These are phyloP conservation scores for Molorchus minor DNA, from an alignment of 2,888 invertebrate genomes.

Conservation along the genomic window DNA sequence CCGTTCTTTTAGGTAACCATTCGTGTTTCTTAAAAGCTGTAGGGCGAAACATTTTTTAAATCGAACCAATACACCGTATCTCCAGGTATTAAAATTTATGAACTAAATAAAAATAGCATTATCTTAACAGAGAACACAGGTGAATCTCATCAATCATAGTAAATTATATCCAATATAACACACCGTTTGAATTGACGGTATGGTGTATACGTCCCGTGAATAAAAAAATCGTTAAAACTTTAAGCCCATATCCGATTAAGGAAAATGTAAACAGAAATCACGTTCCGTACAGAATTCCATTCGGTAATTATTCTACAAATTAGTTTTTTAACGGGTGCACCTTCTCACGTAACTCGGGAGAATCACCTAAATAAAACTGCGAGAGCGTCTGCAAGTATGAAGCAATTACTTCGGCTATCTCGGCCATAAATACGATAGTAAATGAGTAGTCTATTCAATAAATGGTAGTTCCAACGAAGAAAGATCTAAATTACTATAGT, in stretches of 20 bases:
- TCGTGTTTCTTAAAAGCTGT: too few species aligned
- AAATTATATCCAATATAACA: not conserved
- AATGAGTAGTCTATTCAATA: slow-evolving; percentile 26
- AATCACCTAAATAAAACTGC: slow-evolving; percentile 9
- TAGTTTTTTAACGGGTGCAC: not conserved
- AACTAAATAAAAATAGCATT: not conserved
- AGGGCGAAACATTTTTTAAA: too few species aligned
- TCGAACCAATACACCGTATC: too few species aligned
- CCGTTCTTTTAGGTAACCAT: too few species aligned
- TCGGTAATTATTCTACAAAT: not conserved
- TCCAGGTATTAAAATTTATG: not conserved
- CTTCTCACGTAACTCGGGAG: not conserved
- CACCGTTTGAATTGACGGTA: not conserved
- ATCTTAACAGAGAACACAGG: not conserved
- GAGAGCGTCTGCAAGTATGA: slow-evolving; percentile 1
- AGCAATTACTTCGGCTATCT: slow-evolving; percentile 19
- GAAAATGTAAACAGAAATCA: not conserved
- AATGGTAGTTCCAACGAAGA: slow-evolving; percentile 12
- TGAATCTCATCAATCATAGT: not conserved
- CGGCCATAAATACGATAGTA: slow-evolving; percentile 23
- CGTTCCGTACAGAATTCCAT: not conserved
- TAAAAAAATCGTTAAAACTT: not conserved
- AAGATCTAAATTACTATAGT: slow-evolving; percentile 32
- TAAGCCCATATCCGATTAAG: not conserved
- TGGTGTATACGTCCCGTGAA: too few species aligned